Evolutionary conservation across 2,888 invertebrate genomes (phyloP).

Genomic region (Apoda limacodes): DNA sequence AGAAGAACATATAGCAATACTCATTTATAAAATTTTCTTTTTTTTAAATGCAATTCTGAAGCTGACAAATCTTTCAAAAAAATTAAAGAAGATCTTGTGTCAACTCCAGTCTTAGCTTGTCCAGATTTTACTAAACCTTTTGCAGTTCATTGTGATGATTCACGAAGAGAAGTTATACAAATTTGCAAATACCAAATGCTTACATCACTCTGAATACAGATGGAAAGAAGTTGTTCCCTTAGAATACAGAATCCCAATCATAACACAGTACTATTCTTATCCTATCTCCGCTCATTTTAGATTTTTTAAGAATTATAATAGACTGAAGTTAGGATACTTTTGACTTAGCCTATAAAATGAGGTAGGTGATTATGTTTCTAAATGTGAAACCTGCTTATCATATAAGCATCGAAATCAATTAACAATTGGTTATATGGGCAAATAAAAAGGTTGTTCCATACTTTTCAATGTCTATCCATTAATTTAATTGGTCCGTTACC

Average conservation of each 20-base stretch:
- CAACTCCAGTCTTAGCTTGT: constrained; percentile 15
- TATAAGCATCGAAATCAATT: constrained; percentile 12
- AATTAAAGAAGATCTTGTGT: not conserved
- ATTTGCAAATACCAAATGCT: not conserved
- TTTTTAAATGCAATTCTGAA: not conserved
- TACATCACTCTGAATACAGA: constrained; percentile 7
- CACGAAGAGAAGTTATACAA: constrained; percentile 6
- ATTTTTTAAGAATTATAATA: constrained; percentile 18
- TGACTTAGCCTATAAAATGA: constrained; percentile 19
- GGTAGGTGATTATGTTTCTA: constrained; percentile 14
- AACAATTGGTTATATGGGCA: constrained; percentile 16
- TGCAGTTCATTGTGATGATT: constrained; percentile 21
- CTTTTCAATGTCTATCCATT: constrained; percentile 16
- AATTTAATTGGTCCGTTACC: constrained; percentile 19
- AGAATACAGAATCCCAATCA: not conserved
- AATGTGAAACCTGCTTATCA: constrained; percentile 9
- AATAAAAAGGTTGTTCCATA: constrained; percentile 13
- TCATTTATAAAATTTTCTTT: constrained; percentile 13
- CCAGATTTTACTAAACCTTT: constrained; percentile 17
- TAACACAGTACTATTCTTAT: not conserved
- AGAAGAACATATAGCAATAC: constrained; percentile 19
- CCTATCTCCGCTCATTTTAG: constrained; percentile 6
- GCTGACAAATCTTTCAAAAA: not conserved
- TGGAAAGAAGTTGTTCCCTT: constrained; percentile 4
- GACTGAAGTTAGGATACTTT: constrained; percentile 14